Evolutionary conservation across 2,113 vertebrate genomes (phyloP).

Genomic region (Hiodon tergisus): DNA sequence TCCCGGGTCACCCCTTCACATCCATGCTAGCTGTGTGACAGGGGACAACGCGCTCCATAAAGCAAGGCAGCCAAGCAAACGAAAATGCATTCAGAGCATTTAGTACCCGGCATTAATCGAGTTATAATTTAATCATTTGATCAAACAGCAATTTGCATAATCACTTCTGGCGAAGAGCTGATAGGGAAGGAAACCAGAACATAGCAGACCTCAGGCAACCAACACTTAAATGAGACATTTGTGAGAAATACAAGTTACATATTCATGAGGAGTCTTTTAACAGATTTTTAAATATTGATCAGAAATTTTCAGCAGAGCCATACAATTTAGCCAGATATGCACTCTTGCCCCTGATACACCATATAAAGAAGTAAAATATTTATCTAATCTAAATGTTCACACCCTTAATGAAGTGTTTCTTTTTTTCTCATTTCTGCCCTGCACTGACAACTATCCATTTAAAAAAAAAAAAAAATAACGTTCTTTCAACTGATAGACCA

Average conservation of each 20-base stretch:
- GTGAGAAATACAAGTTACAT: constrained; percentile 49
- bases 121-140: constrained; percentile 93
- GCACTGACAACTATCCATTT: too few species aligned
- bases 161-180: constrained; percentile 77
- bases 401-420: too few species aligned
- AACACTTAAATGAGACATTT: constrained; percentile 61
- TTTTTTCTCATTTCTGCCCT: too few species aligned
- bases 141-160: constrained; percentile 91
- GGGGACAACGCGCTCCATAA: constrained; percentile 37
- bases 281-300: constrained; percentile 25
- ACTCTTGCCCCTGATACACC: background rate
- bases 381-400: background rate
- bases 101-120: constrained; percentile 75
- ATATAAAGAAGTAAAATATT: background rate
- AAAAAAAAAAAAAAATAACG: too few species aligned
- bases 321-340: background rate
- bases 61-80: constrained; percentile 58
- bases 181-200: constrained; percentile 62
- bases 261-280: constrained; percentile 36
- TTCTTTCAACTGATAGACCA: too few species aligned
- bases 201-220: constrained; percentile 65
- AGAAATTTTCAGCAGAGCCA: constrained; percentile 12
- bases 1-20: constrained; percentile 35
- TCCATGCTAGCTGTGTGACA: constrained; percentile 30
- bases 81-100: constrained; percentile 74